Evolutionary conservation across 2,888 invertebrate species (phyloP), one percentile per base, ranked within the genome.

Genomic region (Mythimna pallens): DNA sequence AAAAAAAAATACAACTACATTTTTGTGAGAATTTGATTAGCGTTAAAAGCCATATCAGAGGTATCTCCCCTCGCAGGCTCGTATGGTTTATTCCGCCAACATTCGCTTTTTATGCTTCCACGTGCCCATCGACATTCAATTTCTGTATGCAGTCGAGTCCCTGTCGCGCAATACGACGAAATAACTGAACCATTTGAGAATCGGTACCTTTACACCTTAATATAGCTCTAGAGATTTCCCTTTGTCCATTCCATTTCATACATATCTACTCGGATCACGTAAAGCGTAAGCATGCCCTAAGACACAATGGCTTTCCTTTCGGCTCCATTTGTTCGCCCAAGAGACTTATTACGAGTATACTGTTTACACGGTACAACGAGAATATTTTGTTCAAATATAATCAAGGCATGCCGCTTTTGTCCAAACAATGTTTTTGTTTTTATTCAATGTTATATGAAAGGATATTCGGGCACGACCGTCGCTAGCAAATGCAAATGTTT

Each of bases 341-440:
- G 95, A 95, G 96, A 94, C 96, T 93, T 96, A 95, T 96, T 95
- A 58, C 10, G 58, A 34, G 58, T 34, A 96, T 92, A 90, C 92
- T 94, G 93, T 95, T 94, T 95, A 95, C 94, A 94, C 91, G 92
- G 92, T 91, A 92, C 90, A 91, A 90, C 89, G 90, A 90, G 91
- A 94, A 95, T 95, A 95, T 95, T 93, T 93, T 95, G 94, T 92
- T 89, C 96, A 96, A 96, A 96, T 95, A 96, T 96, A 96, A 96
- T 96, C 96, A 95, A 91, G 85, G 94, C 93, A 93, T 91, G 91
- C 88, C 91, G 90, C 93, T 92, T 83, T 86, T 85, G 84, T 81
- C 92, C 94, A 94, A 95, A 94, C 94, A 94, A 91, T 92, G 91
- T 91, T 94, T 92, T 93, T 92, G 92, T 93, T 95, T 95, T 94